phyloP scores from a whole-genome alignment of 2,797 vertebrate species.

The Tragopan temminckii region DNA sequence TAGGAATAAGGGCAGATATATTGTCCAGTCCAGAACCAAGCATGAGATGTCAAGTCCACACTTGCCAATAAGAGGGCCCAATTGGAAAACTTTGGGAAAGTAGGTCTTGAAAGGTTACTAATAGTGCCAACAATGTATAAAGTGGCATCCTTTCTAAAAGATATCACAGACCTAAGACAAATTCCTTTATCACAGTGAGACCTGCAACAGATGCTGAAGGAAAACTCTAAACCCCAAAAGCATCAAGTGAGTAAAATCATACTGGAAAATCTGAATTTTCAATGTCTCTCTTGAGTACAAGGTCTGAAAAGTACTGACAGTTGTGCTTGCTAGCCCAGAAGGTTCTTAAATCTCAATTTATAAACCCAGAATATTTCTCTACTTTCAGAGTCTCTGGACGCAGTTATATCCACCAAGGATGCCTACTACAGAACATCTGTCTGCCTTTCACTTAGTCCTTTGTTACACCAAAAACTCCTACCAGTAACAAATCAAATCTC shows the following conservation, averaged over 20 bases:
- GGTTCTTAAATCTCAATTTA: neutral
- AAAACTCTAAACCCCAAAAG: neutral
- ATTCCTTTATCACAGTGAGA: neutral
- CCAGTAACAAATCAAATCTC: neutral
- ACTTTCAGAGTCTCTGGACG: neutral
- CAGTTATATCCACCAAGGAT: neutral
- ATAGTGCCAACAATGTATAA: neutral
- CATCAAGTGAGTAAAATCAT: rapidly evolving
- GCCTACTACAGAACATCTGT: neutral
- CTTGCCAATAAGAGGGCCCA: neutral
- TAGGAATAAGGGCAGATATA: neutral
- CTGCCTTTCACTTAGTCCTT: neutral
- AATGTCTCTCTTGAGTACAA: neutral
- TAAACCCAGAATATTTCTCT: neutral
- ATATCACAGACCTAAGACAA: neutral
- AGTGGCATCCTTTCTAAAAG: neutral
- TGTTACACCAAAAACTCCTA: neutral
- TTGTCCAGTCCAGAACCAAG: neutral
- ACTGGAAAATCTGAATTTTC: neutral
- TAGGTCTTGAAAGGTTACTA: neutral
- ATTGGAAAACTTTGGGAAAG: neutral
- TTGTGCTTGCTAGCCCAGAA: neutral
- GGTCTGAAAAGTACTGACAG: neutral
- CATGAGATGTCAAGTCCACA: neutral
- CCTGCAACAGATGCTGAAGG: neutral